Evolutionary conservation across 2,113 vertebrate genomes (phyloP), one percentile per base, ranked within the genome.

Genomic region (Monopterus albus): DNA sequence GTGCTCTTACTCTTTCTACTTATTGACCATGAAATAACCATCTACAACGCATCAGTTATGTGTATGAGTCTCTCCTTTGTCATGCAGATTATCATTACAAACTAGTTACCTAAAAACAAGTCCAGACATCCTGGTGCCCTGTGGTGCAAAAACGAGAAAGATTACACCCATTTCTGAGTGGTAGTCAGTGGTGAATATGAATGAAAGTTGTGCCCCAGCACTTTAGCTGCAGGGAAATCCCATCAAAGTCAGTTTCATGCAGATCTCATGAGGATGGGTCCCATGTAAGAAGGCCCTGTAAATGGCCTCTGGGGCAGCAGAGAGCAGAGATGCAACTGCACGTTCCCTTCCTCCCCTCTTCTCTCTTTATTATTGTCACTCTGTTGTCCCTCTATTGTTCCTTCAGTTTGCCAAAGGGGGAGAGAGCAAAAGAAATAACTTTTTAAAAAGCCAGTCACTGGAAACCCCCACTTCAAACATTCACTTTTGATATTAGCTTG

Each of bases 361-460:
- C 56, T 38, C 39, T 21, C 46, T 72, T 36, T 47, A 45, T 77
- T 71, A 68, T 40, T 60, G 38, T 52, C 35, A 36, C 14, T 33
- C 64, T 66, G 52, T 69, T 72, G 77, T 78, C 60, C 60, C 13
- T 68, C 58, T 50, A 75, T 85, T 88, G 78, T 76, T 64, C 52
- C 52, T 40, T 21, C n/a, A n/a, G 35, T 70, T 81, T 75, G 77
- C 66, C 53, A 35, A 75, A 45, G 67, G 69, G 43, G 39, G 35
- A 8, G 26, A 40, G 40, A 38, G 26, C 14, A n/a, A 21, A 57
- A 4, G 56, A 46, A 40, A 57, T 26, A 13, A 55, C 63, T 55
- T 31, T 31, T 31, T 61, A 43, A 74, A 73, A 59, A 63, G 15
- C 11, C 18, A 36, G 33, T 56, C 26, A 42, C 33, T 65, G 72